Evolutionary conservation across 2,113 vertebrate genomes (phyloP), one percentile per base, ranked within the genome.

Genomic region (Corvus cornix): DNA sequence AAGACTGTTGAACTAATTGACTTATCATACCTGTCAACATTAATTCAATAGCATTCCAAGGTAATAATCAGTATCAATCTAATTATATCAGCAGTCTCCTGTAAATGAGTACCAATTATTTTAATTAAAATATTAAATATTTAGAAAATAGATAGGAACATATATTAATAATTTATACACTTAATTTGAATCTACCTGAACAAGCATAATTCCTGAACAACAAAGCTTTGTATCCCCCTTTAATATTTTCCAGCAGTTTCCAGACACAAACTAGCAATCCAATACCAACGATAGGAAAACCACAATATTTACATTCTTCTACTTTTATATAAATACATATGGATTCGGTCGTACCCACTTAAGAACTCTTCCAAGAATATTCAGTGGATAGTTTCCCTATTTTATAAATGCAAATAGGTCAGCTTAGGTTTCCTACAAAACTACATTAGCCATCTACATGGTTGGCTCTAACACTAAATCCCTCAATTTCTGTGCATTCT

Each of bases 101-200:
- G 83, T 83, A 94, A 95, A 96, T 1, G 13, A 89, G 88, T 68
- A 87, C 48, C 86, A 92, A 96, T 96, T 93, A 96, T 95, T 97
- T 96, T 87, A 96, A 97, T 96, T 91, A 90, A 95, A 95, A 92
- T 93, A 95, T 91, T 96, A 95, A 96, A 93, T 95, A 97, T 97
- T 96, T 96, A 96, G 90, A 95, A 97, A 95, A 96, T 90, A 90
- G 82, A 91, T 89, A 90, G 48, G 76, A 85, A 90, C 37, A 27
- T 70, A 30, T 59, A 84, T 95, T 94, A 92, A 95, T 94, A 89
- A 89, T 95, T 87, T 77, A 90, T 70, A 77, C 7, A 43, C 30
- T 90, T 87, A 33, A 95, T 82, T 90, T 89, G 13, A 88, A 94
- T 92, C 91, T 87, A 84, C 48, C 73, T 77, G 85, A 95, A 92